phyloP scores from a whole-genome alignment of 92 coral and sea anemone species.

The Zoanthus solanderi region DNA sequence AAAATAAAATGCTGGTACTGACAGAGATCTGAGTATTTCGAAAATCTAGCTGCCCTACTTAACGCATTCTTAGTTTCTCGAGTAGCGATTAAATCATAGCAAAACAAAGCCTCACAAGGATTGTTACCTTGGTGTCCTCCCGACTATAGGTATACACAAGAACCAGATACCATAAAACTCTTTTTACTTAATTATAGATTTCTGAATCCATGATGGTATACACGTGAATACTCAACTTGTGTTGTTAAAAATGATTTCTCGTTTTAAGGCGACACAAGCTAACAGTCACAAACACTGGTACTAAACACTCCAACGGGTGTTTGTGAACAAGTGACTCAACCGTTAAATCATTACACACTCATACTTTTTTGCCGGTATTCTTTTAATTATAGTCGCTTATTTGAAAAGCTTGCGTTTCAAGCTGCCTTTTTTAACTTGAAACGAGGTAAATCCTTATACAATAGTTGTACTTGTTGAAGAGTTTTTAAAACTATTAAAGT shows the following conservation, averaged over 20 bases:
- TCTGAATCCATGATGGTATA: no score
- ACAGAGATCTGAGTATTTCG: neutral
- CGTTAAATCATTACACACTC: neutral
- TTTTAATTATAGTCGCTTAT: no score
- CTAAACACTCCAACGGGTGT: constrained; percentile 28
- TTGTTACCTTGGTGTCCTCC: neutral
- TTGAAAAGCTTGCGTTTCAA: no score
- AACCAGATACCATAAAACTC: no score
- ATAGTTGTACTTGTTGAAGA: no score
- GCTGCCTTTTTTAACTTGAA: no score
- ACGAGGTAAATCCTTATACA: no score
- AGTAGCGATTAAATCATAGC: neutral
- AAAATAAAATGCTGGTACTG: no score
- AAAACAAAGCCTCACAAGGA: neutral
- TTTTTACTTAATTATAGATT: no score
- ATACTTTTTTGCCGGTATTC: neutral
- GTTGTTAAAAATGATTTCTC: neutral
- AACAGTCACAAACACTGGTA: constrained; percentile 1
- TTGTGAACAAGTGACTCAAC: constrained; percentile 15
- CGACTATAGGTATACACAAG: no score
- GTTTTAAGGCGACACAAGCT: neutral
- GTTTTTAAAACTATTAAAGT: no score
- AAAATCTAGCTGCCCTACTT: neutral
- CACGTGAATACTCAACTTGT: neutral
- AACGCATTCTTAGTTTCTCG: neutral